Base-by-base conservation (phyloP, 2,113 vertebrate genomes). In the Callipepla squamata region DNA sequence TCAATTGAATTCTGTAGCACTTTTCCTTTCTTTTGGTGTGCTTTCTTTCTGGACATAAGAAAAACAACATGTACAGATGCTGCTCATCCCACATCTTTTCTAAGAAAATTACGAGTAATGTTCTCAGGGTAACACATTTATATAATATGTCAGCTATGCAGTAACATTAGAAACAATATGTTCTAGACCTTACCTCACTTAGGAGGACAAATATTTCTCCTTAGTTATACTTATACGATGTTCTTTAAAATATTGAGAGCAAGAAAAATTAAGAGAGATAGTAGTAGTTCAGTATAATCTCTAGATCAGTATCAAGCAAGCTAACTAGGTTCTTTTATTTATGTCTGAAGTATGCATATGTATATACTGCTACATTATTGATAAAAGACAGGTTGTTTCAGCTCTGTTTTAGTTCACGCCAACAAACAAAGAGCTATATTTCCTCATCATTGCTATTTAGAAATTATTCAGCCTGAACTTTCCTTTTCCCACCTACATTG, bases 1-100 rank as follows among this genome's bases (percentile, higher is more conserved):
- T 76, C 62, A 61, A 1, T 0, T 38, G 12, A 44, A 21, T 23
- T 84, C 3, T 1, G 3, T 70, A 23, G 6, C 11, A 40, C 13
- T 45, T 78, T 66, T 38, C 36, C 7, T 72, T 79, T 85, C 22
- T 70, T 92, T 82, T 47, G 4, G 2, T 90, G 26, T 68, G 47
- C 32, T 62, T 85, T 88, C 32, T 83, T 3, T 73, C 15, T 69
- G 45, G 18, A 4, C 11, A 8, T 44, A 36, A 30, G 48, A 65
- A 63, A 9, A 88, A 65, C 25, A 74, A 10, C 0, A 0, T 32
- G 45, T 40, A 36, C 15, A 80, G 38, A 44, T 61, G 30, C 13
- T 75, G 13, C 11, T 90, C 20, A 61, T 93, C 6, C 47, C 8
- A 25, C 17, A 72, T 36, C 57, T 70, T 79, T 79, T 53, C 53